Conservation (phyloP, 2,797 vertebrate genomes). For the Hyperoplus lanceolatus region DNA sequence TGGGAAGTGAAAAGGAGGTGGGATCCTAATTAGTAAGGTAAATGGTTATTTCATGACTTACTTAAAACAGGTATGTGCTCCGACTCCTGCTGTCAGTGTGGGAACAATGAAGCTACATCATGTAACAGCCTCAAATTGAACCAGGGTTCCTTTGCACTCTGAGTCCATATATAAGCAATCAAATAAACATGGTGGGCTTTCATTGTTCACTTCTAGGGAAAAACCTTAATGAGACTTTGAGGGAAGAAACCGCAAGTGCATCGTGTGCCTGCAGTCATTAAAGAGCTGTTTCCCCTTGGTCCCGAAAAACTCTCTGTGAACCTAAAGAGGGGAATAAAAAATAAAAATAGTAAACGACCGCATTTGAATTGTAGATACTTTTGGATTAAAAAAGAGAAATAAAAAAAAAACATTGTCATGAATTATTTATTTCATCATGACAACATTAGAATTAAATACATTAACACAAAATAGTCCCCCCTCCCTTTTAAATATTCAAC, state of each 20-base stretch:
- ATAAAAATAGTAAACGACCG: conserved; percentile 31
- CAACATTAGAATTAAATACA: conserved; percentile 79
- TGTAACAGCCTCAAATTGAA: conserved; percentile 64
- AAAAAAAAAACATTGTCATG: conserved; percentile 42
- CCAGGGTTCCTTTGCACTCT: conserved; percentile 20
- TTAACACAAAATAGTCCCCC: conserved; percentile 75
- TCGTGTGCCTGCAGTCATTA: conserved; percentile 47
- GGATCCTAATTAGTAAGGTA: conserved; percentile 71
- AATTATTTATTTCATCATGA: conserved; percentile 81
- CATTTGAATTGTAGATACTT: conserved; percentile 78
- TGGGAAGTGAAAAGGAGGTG: conserved; percentile 47
- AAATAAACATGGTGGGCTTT: conserved; percentile 66
- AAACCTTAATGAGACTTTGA: conserved; percentile 38
- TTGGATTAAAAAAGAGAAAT: conserved; percentile 29
- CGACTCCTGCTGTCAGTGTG: conserved; percentile 58
- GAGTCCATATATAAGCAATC: conserved; percentile 46
- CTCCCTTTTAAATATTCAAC: conserved; percentile 74
- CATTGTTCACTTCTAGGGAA: conserved; percentile 55
- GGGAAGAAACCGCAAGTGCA: conserved; percentile 42
- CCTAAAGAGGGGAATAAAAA: conserved; percentile 41
- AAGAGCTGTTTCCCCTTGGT: conserved; percentile 36
- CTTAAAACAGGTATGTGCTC: conserved; percentile 76
- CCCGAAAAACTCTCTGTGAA: conserved; percentile 65
- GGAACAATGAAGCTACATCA: conserved; percentile 69
- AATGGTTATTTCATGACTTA: conserved; percentile 74